These are phyloP conservation scores for Scelioninae gen. 2 DNA, from an alignment of 2,888 invertebrate genomes.

Conservation along the genomic window DNA sequence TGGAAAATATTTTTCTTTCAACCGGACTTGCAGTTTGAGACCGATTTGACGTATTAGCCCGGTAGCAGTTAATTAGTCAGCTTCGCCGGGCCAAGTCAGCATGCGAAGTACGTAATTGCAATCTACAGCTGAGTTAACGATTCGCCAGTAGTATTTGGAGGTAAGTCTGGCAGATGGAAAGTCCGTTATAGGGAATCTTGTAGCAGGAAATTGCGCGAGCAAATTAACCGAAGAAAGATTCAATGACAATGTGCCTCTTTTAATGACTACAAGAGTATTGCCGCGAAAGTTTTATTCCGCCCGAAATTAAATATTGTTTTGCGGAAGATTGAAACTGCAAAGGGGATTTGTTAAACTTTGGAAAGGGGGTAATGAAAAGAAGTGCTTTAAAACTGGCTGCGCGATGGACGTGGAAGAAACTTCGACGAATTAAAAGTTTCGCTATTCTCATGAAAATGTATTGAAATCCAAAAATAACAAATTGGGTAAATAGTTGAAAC, in stretches of 20 bases:
- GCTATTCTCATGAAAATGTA: conserved; percentile 23
- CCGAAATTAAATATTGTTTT: too few relatives aligned
- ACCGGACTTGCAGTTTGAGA: conserved; percentile 33
- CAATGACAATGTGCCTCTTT: conserved; percentile 54
- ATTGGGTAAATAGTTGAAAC: conserved; percentile 29
- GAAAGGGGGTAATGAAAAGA: too few relatives aligned
- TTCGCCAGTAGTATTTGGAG: conserved; percentile 47
- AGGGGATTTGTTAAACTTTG: too few relatives aligned
- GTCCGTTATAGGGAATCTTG: conserved; percentile 45
- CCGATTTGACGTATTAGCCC: conserved; percentile 63
- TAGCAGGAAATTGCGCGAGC: conserved; percentile 58
- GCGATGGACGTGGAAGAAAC: too few relatives aligned
- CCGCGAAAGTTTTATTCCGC: neutral
- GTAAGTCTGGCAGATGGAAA: conserved; percentile 47
- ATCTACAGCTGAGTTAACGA: conserved; percentile 55
- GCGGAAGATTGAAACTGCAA: too few relatives aligned
- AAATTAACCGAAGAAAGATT: conserved; percentile 60
- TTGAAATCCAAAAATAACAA: conserved; percentile 5
- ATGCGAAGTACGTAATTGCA: conserved; percentile 58
- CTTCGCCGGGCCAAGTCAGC: conserved; percentile 35
- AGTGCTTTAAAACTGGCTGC: too few relatives aligned
- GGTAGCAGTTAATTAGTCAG: conserved; percentile 67
- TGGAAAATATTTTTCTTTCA: conserved; percentile 12
- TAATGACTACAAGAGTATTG: neutral
- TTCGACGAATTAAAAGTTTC: conserved; percentile 5